These are phyloP conservation scores for Drosophila azteca DNA, from an alignment of 1,140 invertebrate species.

Conservation along the genomic window DNA sequence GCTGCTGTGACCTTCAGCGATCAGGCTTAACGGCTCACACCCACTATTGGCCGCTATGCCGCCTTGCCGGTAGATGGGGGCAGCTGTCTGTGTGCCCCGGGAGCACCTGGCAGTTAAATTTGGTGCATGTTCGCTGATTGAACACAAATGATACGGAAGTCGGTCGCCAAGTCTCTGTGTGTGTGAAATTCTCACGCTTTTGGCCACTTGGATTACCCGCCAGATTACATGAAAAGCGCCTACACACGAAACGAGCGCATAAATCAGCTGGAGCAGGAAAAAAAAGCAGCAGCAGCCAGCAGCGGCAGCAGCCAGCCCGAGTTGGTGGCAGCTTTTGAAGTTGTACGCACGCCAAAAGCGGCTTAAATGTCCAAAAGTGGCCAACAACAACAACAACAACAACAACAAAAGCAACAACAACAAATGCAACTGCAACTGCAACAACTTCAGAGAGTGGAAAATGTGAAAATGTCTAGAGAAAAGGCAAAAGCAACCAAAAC, in stretches of 20 bases:
- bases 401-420: slow-evolving; percentile 15
- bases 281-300: slow-evolving; percentile 12
- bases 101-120: slow-evolving; percentile 78
- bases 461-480: slow-evolving; percentile 77
- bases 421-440: slow-evolving; percentile 12
- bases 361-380: slow-evolving; percentile 82
- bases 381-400: slow-evolving; percentile 65
- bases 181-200: slow-evolving; percentile 78
- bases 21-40: slow-evolving; percentile 56
- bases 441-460: slow-evolving; percentile 60
- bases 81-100: slow-evolving; percentile 22
- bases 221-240: slow-evolving; percentile 80
- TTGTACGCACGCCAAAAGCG: slow-evolving; percentile 82
- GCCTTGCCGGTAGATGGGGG: slow-evolving; percentile 22
- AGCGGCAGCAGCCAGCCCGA: slow-evolving; percentile 29
- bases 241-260: slow-evolving; percentile 68
- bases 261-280: slow-evolving; percentile 66
- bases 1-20: slow-evolving; percentile 40
- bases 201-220: slow-evolving; percentile 79
- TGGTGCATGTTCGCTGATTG: slow-evolving; percentile 80
- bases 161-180: slow-evolving; percentile 51
- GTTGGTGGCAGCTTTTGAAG: slow-evolving; percentile 63
- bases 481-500: slow-evolving; percentile 65
- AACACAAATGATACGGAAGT: slow-evolving; percentile 81
- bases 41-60: slow-evolving; percentile 37